Conservation (phyloP, 1,140 invertebrate genomes). For the Eupeodes corollae region DNA sequence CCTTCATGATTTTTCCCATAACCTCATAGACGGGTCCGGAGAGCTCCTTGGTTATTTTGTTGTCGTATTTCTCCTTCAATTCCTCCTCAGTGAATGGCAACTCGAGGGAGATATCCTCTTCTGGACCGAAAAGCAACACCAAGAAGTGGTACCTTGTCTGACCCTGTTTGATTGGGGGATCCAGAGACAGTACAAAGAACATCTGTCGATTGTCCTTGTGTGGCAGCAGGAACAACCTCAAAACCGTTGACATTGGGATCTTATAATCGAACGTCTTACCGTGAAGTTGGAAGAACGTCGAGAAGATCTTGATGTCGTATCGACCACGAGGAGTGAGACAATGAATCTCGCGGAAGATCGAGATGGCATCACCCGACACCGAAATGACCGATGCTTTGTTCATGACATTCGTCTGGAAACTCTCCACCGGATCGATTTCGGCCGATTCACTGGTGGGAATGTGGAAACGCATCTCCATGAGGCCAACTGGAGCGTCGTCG, state of each 20-base stretch:
- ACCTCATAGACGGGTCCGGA: slow-evolving; percentile 92
- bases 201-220: slow-evolving; percentile 97
- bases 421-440: slow-evolving; percentile 84
- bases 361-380: slow-evolving; percentile 94
- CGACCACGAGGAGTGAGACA: slow-evolving; percentile 98
- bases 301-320: slow-evolving; percentile 98
- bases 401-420: slow-evolving; percentile 93
- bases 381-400: slow-evolving; percentile 95
- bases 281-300: slow-evolving; percentile 95
- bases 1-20: slow-evolving; percentile 91
- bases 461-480: slow-evolving; percentile 97
- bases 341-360: slow-evolving; percentile 91
- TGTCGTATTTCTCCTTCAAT: slow-evolving; percentile 87
- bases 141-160: slow-evolving; percentile 95
- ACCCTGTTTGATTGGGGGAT: slow-evolving; percentile 99
- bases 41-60: slow-evolving; percentile 82
- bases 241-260: slow-evolving; percentile 91
- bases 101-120: slow-evolving; percentile 91
- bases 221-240: slow-evolving; percentile 87
- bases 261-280: slow-evolving; percentile 99
- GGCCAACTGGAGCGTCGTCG: slow-evolving; percentile 91
- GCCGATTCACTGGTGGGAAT: slow-evolving; percentile 79
- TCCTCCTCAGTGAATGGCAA: slow-evolving; percentile 87
- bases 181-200: slow-evolving; percentile 97
- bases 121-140: slow-evolving; percentile 86